Base-by-base conservation (phyloP, 2,113 vertebrate species). In the Oceanodroma tethys region DNA sequence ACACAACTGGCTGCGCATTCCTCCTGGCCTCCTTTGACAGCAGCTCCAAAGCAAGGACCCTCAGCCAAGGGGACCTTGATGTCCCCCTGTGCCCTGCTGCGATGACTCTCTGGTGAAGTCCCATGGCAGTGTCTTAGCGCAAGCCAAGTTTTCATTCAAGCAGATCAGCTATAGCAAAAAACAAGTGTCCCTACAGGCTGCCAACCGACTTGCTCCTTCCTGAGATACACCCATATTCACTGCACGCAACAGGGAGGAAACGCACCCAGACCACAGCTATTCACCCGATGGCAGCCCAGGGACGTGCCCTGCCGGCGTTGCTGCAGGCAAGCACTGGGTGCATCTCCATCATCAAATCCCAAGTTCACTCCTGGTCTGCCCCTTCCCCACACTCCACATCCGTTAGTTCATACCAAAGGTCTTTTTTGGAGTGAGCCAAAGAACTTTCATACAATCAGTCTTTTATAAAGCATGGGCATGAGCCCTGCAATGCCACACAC, bases 301-400 rank as follows among this genome's bases (percentile, higher is more conserved):
- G n/a, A 81, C 1, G 0, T 32, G n/a, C 7, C n/a, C n/a, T 11
- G 1, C 5, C 4, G 0, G 53, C 12, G 0, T 1, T 34, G 36
- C 63, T 50, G 36, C 40, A 17, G 70, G n/a, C 76, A 43, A 62
- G 43, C 65, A n/a, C 34, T 6, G 17, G 4, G 20, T 40, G 34
- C 52, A 84, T 25, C 38, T 83, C 71, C 30, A 12, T n/a, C 53
- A 68, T 16, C 60, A 81, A 56, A 85, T 11, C 27, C 32, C 53
- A 68, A 11, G 7, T 43, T 74, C 48, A 22, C 36, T 34, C 23
- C 40, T 10, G 14, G 7, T 80, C 40, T 11, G 50, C 26, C 8
- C 6, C 14, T 47, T 52, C 13, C 27, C 50, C 34, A 55, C 80
- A 43, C 7, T 56, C 53, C 26, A 16, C 13, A 30, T 2, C 5